phyloP scores from a whole-genome alignment of 2,888 invertebrate genomes.

The Eupithecia subumbrata region DNA sequence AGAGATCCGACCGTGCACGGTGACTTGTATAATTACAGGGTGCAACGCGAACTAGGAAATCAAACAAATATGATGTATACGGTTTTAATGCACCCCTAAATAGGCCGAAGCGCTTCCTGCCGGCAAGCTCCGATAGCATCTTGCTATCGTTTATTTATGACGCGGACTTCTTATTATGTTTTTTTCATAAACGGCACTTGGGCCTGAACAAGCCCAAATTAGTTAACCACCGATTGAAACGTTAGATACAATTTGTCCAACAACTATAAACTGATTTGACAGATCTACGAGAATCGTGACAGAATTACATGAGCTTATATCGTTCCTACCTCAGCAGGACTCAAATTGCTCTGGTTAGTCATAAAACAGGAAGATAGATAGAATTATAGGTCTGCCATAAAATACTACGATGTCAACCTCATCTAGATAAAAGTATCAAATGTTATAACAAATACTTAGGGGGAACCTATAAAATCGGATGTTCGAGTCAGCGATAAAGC shows the following conservation, averaged over 20 bases:
- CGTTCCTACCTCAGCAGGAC: slow-evolving; percentile 28
- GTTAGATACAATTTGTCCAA: slow-evolving; percentile 61
- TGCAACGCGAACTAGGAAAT: slow-evolving; percentile 83
- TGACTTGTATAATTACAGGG: slow-evolving; percentile 83
- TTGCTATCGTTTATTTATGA: slow-evolving; percentile 77
- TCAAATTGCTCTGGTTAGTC: slow-evolving; percentile 33
- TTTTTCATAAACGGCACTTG: slow-evolving; percentile 66
- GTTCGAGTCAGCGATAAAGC: slow-evolving; percentile 59
- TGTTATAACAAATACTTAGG: slow-evolving; percentile 61
- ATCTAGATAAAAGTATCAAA: slow-evolving; percentile 51
- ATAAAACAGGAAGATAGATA: slow-evolving; percentile 56
- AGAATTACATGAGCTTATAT: slow-evolving; percentile 25
- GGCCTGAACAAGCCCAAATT: slow-evolving; percentile 73
- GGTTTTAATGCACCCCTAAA: slow-evolving; percentile 85
- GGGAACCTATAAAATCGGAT: slow-evolving; percentile 66
- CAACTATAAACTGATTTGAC: slow-evolving; percentile 26
- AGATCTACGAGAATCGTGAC: slow-evolving; percentile 12
- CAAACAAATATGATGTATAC: slow-evolving; percentile 85
- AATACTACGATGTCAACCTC: slow-evolving; percentile 67
- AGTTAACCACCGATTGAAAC: slow-evolving; percentile 59
- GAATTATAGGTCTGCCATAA: slow-evolving; percentile 67
- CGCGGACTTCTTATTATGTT: slow-evolving; percentile 62
- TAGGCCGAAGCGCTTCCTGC: slow-evolving; percentile 83
- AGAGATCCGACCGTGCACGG: slow-evolving; percentile 78
- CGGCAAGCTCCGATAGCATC: slow-evolving; percentile 74